Evolutionary conservation across 2,797 vertebrate species (phyloP).

Genomic region (Antrozous pallidus): DNA sequence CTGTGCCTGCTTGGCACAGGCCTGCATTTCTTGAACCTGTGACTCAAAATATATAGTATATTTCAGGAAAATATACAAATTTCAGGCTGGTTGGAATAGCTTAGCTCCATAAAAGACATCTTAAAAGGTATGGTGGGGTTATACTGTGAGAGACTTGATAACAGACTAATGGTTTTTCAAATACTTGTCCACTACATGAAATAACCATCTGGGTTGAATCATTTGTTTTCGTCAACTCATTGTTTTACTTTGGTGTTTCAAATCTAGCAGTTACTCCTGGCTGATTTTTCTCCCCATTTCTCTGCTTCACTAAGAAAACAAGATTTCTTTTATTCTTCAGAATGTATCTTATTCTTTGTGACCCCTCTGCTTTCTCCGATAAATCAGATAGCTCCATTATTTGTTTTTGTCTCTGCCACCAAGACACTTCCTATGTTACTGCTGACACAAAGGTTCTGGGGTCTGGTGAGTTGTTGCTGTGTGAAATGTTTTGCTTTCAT

Average conservation of each 20-base stretch:
- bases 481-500: constrained; percentile 48
- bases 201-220: neutral
- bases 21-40: neutral
- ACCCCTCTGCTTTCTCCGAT: constrained; percentile 11
- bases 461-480: constrained; percentile 37
- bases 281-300: neutral
- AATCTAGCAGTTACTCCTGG: constrained; percentile 4
- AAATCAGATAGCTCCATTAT: neutral
- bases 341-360: constrained; percentile 28
- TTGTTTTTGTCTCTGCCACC: constrained; percentile 42
- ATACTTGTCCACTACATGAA: neutral
- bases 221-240: neutral
- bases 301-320: constrained; percentile 41
- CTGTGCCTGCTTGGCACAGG: too few relatives aligned
- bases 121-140: neutral
- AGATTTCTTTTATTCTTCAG: constrained; percentile 33
- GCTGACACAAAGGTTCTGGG: constrained; percentile 1
- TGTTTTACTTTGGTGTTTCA: constrained; percentile 17
- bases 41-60: neutral
- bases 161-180: neutral
- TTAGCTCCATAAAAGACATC: neutral
- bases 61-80: neutral
- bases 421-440: neutral
- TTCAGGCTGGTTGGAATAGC: neutral
- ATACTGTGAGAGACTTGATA: neutral